These are phyloP conservation scores for Thomomys bottae DNA, from an alignment of 2,113 vertebrate genomes.

Conservation along the genomic window DNA sequence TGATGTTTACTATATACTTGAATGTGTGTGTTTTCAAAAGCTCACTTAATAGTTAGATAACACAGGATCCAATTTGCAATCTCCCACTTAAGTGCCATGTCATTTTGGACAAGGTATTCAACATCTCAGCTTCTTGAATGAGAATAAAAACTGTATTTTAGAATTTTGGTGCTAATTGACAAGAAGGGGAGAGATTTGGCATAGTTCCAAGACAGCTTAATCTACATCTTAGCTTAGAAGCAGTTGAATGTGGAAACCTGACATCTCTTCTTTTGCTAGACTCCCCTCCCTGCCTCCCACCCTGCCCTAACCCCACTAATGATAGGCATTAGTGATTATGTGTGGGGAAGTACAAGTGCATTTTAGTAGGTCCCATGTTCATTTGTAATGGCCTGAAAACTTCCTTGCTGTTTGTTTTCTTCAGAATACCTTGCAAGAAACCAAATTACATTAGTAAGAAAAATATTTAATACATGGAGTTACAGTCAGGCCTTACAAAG, in stretches of 20 bases:
- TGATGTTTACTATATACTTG: background rate
- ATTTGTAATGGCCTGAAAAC: background rate
- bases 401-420: background rate
- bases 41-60: background rate
- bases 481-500: background rate
- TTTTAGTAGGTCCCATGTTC: background rate
- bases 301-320: too few relatives aligned
- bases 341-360: background rate
- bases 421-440: background rate
- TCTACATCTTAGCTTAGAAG: background rate
- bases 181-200: background rate
- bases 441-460: background rate
- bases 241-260: background rate
- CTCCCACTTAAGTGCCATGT: background rate
- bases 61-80: background rate
- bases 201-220: background rate
- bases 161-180: background rate
- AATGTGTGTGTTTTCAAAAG: background rate
- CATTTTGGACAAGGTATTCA: background rate
- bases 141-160: background rate
- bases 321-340: background rate
- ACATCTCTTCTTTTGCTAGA: background rate
- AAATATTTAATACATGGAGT: background rate
- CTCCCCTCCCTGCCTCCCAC: too few relatives aligned
- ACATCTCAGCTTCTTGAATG: background rate